Percentiles rank a stretch among this genome's conserved stretches.
Conservation (phyloP, 2,888 invertebrate species). For the Anagyrus pseudococci region DNA sequence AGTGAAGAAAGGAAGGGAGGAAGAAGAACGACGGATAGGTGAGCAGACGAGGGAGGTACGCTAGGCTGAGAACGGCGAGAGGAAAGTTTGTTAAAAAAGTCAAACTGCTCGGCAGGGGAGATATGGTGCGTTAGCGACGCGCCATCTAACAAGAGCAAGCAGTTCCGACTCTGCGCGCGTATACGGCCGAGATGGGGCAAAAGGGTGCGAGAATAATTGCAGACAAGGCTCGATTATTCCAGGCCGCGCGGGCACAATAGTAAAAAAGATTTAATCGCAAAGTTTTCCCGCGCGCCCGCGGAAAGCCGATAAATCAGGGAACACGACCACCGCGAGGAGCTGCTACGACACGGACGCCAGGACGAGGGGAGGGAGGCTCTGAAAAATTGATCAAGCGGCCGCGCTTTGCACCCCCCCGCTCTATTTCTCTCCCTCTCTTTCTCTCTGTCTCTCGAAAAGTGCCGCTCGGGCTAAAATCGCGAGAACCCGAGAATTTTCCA, state of each 20-base stretch:
- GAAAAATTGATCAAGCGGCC: conserved; percentile 40
- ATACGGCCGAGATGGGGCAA: too few relatives aligned
- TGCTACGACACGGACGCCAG: too few relatives aligned
- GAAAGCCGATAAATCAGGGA: conserved; percentile 37
- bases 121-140: conserved; percentile 33
- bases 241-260: conserved; percentile 28
- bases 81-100: conserved; percentile 24
- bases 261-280: conserved; percentile 41
- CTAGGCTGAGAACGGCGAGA: conserved; percentile 12
- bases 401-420: conserved; percentile 12
- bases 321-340: background rate
- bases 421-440: background rate
- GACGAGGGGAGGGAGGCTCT: conserved; percentile 24
- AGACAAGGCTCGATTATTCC: conserved; percentile 34
- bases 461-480: too few relatives aligned
- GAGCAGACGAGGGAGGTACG: too few relatives aligned
- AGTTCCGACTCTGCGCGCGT: too few relatives aligned
- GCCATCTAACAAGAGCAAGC: conserved; percentile 27
- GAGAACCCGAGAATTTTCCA: too few relatives aligned
- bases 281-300: conserved; percentile 30
- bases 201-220: conserved; percentile 31
- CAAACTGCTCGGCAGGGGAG: background rate
- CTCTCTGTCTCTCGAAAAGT: too few relatives aligned
- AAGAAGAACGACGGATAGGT: too few relatives aligned
- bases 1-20: too few relatives aligned